phyloP scores from a whole-genome alignment of 2,797 vertebrate genomes.

The Sebastiscus albofasciatus region DNA sequence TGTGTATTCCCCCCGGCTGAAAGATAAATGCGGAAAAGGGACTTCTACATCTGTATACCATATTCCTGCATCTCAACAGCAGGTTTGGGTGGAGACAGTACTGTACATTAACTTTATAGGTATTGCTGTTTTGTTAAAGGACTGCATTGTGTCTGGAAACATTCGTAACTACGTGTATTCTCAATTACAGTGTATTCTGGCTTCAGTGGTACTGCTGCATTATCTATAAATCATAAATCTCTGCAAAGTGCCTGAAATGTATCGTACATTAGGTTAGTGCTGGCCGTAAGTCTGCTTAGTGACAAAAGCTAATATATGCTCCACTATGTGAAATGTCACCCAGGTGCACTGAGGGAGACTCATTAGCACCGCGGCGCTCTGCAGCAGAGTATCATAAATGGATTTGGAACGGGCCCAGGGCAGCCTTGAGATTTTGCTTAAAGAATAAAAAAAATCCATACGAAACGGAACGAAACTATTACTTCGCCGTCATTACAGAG shows the following conservation, averaged over 20 bases:
- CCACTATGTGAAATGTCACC: constrained; percentile 49
- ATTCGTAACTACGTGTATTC: background rate
- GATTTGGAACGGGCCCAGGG: constrained; percentile 25
- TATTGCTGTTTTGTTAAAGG: background rate
- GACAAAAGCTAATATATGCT: constrained; percentile 22
- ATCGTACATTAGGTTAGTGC: background rate
- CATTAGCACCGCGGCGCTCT: constrained; percentile 45
- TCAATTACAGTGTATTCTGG: background rate
- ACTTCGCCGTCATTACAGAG: constrained; percentile 2
- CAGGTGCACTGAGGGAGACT: constrained; percentile 41
- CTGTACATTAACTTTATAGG: background rate
- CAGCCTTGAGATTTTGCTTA: constrained; percentile 27
- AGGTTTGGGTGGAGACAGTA: too few species aligned
- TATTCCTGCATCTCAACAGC: background rate
- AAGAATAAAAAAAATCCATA: constrained; percentile 31
- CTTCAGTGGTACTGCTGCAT: background rate
- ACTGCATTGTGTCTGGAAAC: background rate
- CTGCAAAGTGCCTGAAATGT: background rate
- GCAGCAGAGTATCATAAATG: constrained; percentile 38
- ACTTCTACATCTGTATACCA: background rate
- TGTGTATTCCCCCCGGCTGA: background rate
- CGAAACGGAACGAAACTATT: constrained; percentile 31
- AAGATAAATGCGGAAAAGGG: constrained; percentile 9
- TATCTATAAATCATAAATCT: constrained; percentile 12
- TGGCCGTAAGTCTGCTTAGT: constrained; percentile 8